phyloP scores from a whole-genome alignment of 1,140 invertebrate genomes.

The Brachionus calyciflorus region DNA sequence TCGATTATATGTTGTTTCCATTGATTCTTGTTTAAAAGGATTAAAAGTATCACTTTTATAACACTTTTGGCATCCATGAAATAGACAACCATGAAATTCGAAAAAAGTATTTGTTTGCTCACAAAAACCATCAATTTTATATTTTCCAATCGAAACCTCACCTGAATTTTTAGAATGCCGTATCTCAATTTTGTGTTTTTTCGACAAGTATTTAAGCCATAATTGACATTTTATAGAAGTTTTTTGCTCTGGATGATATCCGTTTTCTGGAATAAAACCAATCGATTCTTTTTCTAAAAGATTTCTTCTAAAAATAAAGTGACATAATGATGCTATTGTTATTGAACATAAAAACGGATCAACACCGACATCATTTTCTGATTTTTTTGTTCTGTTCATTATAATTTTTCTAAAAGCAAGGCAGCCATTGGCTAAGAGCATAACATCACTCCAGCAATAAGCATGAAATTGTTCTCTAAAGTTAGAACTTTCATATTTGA shows the following conservation, averaged over 20 bases:
- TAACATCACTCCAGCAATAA: not conserved
- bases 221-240: not conserved
- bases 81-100: constrained; percentile 51
- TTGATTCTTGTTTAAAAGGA: constrained; percentile 43
- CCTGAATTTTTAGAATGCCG: not conserved
- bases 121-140: not conserved
- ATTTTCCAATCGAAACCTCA: not conserved
- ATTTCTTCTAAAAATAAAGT: not conserved
- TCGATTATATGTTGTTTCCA: constrained; percentile 47
- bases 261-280: constrained; percentile 26
- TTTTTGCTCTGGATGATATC: constrained; percentile 10
- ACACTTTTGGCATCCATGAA: constrained; percentile 50
- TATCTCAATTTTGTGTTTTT: constrained; percentile 25
- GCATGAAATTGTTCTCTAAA: not conserved
- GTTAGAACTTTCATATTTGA: constrained; percentile 35
- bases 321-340: not conserved
- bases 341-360: no score
- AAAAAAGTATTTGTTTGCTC: constrained; percentile 39
- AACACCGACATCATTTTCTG: no score
- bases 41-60: constrained; percentile 39
- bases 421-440: no score
- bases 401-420: no score
- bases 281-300: constrained; percentile 25
- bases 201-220: constrained; percentile 42
- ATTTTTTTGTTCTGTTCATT: no score